These are phyloP conservation scores for Piscicola geometra DNA, from an alignment of 2,888 invertebrate genomes.

Conservation along the genomic window DNA sequence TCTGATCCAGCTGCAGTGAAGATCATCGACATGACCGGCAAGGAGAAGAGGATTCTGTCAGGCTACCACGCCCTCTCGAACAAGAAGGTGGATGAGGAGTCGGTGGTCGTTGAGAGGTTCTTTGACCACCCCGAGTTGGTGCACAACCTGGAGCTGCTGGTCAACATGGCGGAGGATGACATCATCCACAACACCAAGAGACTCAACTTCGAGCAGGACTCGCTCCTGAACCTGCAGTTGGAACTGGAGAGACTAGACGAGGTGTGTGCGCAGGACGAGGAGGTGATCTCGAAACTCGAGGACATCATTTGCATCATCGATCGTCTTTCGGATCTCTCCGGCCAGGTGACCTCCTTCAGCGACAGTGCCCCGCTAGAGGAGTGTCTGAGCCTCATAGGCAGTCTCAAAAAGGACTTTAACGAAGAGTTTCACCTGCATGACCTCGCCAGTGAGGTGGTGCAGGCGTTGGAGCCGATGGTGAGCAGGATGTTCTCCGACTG, in stretches of 20 bases:
- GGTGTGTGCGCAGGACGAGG: conserved; percentile 68
- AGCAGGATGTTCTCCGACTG: conserved; percentile 66
- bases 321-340: conserved; percentile 3
- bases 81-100: conserved; percentile 60
- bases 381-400: neutral
- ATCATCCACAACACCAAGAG: conserved; percentile 65
- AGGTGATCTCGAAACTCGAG: conserved; percentile 69
- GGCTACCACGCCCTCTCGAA: conserved; percentile 44
- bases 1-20: conserved; percentile 68
- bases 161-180: conserved; percentile 89
- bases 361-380: neutral
- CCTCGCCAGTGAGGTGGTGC: neutral
- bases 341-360: neutral
- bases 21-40: conserved; percentile 98
- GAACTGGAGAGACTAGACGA: conserved; percentile 70
- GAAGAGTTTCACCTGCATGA: conserved; percentile 12
- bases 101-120: conserved; percentile 47
- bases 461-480: conserved; percentile 57
- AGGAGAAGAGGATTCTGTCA: conserved; percentile 73
- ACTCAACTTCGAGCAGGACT: conserved; percentile 72
- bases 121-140: conserved; percentile 77
- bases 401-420: neutral
- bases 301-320: conserved; percentile 68
- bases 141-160: conserved; percentile 83
- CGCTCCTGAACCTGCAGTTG: conserved; percentile 71